phyloP scores from a whole-genome alignment of 2,797 vertebrate genomes.

The Cossypha heuglini region DNA sequence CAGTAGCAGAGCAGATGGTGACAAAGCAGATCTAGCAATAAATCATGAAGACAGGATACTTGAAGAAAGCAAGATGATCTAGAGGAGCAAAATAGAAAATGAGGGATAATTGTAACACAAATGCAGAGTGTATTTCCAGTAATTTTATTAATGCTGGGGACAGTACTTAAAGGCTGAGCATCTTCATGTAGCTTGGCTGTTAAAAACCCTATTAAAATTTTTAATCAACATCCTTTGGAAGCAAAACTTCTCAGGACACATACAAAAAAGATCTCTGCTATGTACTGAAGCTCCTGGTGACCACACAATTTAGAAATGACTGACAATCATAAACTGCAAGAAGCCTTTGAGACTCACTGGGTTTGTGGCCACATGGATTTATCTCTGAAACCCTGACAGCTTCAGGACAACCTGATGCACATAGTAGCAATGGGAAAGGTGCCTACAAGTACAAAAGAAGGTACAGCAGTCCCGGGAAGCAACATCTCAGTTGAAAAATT shows the following conservation, averaged over 20 bases:
- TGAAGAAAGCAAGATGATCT: slow-evolving; percentile 7
- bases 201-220: neutral
- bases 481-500: neutral
- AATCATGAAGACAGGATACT: slow-evolving; percentile 34
- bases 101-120: neutral
- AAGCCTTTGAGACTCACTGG: neutral
- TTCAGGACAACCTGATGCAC: neutral
- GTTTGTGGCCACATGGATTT: neutral
- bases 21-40: slow-evolving; percentile 42
- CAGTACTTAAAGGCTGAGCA: neutral
- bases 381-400: neutral
- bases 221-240: neutral
- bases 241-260: neutral
- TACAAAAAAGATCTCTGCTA: neutral
- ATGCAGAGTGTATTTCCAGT: neutral
- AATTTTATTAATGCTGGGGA: neutral
- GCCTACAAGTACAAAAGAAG: neutral
- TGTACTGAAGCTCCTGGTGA: neutral
- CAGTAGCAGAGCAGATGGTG: slow-evolving; percentile 54
- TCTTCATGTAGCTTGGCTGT: neutral
- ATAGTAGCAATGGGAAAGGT: neutral
- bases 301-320: neutral
- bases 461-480: neutral
- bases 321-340: neutral
- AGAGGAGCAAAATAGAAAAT: neutral